These are phyloP conservation scores for Characodon lateralis DNA, from an alignment of 2,797 vertebrate genomes.

Conservation along the genomic window DNA sequence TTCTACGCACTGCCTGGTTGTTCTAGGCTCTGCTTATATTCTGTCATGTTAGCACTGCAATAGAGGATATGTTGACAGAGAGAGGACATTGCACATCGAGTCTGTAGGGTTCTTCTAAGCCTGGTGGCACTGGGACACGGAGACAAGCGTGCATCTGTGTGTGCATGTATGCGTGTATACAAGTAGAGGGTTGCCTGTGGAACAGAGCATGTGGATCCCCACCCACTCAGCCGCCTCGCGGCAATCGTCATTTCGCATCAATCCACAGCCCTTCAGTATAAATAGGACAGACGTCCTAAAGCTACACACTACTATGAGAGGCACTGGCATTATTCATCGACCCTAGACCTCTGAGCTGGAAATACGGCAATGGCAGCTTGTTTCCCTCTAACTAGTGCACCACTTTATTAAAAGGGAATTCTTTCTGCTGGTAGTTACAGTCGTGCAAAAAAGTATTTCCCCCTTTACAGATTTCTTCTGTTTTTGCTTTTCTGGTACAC, in stretches of 20 bases:
- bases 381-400: constrained; percentile 33
- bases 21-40: constrained; percentile 73
- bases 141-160: constrained; percentile 68
- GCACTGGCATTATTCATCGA: constrained; percentile 70
- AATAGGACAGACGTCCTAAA: constrained; percentile 81
- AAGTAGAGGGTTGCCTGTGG: constrained; percentile 73
- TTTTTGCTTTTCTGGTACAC: neutral
- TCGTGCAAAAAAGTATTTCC: neutral
- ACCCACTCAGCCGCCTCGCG: constrained; percentile 77
- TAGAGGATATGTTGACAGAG: constrained; percentile 78
- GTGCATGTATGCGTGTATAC: constrained; percentile 50
- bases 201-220: constrained; percentile 79
- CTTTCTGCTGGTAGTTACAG: constrained; percentile 14
- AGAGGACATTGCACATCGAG: constrained; percentile 79
- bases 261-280: constrained; percentile 82
- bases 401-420: constrained; percentile 32
- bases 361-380: constrained; percentile 60
- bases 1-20: constrained; percentile 54
- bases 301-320: constrained; percentile 71
- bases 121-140: constrained; percentile 75
- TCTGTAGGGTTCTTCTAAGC: constrained; percentile 73
- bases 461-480: neutral
- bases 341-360: constrained; percentile 64
- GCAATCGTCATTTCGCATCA: constrained; percentile 85
- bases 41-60: constrained; percentile 78